Percentiles rank a stretch among this genome's conserved stretches.
Evolutionary conservation across 2,888 invertebrate genomes (phyloP).

Genomic region (Scaptomyza reducta): DNA sequence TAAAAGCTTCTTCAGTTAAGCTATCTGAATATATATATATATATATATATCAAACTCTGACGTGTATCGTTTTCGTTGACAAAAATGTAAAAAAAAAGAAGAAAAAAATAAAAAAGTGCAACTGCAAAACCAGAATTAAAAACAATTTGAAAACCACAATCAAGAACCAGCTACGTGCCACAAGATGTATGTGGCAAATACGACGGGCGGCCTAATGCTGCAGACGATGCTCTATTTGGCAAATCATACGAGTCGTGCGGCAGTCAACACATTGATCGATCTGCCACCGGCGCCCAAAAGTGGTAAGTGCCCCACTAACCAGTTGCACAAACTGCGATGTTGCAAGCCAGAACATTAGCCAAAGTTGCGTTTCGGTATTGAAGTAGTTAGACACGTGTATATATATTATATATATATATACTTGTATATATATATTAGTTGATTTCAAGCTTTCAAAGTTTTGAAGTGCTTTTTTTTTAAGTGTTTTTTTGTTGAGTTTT

Average conservation of each 20-base stretch:
- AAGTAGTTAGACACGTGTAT: no score
- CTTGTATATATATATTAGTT: no score
- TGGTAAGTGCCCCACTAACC: conserved; percentile 68
- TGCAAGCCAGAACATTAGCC: neutral
- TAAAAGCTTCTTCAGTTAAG: conserved; percentile 38
- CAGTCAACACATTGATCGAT: conserved; percentile 81
- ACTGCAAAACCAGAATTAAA: neutral
- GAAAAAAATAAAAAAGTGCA: conserved; percentile 1
- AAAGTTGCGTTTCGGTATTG: no score
- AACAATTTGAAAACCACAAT: conserved; percentile 1
- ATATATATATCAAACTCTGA: conserved; percentile 5
- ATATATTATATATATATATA: no score
- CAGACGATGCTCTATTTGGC: conserved; percentile 84
- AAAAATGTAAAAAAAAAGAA: conserved; percentile 25
- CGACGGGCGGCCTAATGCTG: conserved; percentile 83
- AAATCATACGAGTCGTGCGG: conserved; percentile 82
- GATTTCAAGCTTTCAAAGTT: no score
- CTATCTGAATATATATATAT: conserved; percentile 3
- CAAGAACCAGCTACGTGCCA: conserved; percentile 4
- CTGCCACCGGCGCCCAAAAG: conserved; percentile 82
- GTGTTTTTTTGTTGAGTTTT: no score
- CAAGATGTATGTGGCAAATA: conserved; percentile 81
- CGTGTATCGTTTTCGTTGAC: conserved; percentile 7
- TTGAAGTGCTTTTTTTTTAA: no score
- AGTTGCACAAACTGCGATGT: neutral